A percentile compares a stretch with the other conserved stretches of the same genome.
phyloP scores from a whole-genome alignment of 64 coral and sea anemone species.

The Astreopora myriophthalma region DNA sequence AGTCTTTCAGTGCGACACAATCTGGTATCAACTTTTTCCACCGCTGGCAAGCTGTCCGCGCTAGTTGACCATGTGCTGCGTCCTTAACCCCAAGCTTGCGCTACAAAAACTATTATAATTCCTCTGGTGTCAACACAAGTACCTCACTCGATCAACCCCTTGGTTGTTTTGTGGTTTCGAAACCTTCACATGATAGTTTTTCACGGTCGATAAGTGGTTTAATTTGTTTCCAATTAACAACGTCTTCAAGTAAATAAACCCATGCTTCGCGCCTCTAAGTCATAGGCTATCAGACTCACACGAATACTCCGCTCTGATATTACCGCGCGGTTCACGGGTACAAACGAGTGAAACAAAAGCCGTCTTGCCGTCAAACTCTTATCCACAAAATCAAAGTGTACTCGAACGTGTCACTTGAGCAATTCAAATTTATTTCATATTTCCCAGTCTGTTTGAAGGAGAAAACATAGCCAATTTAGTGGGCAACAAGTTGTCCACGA shows the following conservation, averaged over 20 bases:
- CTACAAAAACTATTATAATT: not conserved
- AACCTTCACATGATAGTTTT: not conserved
- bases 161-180: not conserved
- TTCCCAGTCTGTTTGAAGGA: not conserved
- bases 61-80: not conserved
- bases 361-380: not conserved
- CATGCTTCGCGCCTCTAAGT: not conserved
- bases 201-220: conserved; percentile 49
- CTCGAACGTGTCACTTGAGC: not conserved
- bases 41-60: not conserved
- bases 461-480: not conserved
- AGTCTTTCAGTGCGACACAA: not conserved
- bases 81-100: not conserved
- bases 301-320: not conserved
- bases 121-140: not conserved
- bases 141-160: not conserved
- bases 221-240: conserved; percentile 77
- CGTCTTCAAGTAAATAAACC: not conserved
- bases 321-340: not conserved
- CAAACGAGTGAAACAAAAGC: not conserved
- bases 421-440: not conserved
- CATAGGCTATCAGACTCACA: not conserved
- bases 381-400: not conserved
- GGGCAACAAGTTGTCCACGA: not conserved
- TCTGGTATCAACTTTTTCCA: not conserved